phyloP scores from a whole-genome alignment of 2,113 vertebrate species.

The Eolophus roseicapilla region DNA sequence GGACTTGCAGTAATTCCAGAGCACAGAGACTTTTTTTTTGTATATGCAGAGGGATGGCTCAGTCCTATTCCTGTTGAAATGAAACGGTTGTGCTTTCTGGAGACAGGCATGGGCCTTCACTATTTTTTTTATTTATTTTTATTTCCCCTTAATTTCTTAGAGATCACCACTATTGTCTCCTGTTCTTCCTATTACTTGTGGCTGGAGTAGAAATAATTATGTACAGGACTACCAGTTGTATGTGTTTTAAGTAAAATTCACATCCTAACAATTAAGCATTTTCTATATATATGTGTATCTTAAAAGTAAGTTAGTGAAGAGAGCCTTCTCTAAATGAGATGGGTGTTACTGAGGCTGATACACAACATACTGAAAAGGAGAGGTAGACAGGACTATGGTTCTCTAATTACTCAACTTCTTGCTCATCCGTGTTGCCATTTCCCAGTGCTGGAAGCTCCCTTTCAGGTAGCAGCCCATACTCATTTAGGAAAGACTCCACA shows the following conservation, averaged over 20 bases:
- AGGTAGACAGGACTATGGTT: background rate
- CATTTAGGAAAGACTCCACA: slow-evolving; percentile 92
- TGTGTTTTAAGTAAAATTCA: background rate
- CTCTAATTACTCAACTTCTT: slow-evolving; percentile 79
- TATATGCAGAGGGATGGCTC: background rate
- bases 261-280: background rate
- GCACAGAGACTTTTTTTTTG: background rate
- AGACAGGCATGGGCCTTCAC: background rate
- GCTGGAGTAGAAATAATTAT: background rate
- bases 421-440: slow-evolving; percentile 75
- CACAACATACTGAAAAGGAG: background rate
- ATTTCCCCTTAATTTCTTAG: background rate
- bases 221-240: background rate
- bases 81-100: background rate
- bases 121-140: background rate
- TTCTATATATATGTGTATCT: background rate
- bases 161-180: background rate
- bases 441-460: slow-evolving; percentile 75
- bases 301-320: background rate
- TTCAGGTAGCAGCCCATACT: slow-evolving; percentile 92
- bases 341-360: background rate
- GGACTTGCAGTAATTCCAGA: background rate
- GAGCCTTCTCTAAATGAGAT: slow-evolving; percentile 52
- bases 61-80: background rate
- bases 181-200: background rate